These are phyloP conservation scores for Arbacia lixula DNA, from an alignment of 53 echinoderm and acorn worm species.

Conservation along the genomic window DNA sequence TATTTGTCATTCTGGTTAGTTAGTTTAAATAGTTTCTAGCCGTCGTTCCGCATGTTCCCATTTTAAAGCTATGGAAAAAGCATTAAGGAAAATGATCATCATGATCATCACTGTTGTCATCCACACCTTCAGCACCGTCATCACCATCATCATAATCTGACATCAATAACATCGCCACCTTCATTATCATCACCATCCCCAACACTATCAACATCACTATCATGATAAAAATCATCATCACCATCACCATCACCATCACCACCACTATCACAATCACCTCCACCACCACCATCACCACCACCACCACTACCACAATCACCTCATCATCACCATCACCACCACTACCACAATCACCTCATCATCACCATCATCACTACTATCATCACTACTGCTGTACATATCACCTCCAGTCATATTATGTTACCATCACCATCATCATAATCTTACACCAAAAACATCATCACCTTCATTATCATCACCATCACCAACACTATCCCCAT, in stretches of 20 bases:
- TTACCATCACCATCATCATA: too few relatives aligned
- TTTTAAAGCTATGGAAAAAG: too few relatives aligned
- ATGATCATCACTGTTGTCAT: background rate
- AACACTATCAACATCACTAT: conserved; percentile 10
- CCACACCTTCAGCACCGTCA: conserved; percentile 21
- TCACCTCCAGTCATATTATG: too few relatives aligned
- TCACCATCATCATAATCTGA: background rate
- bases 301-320: background rate
- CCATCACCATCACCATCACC: conserved; percentile 7
- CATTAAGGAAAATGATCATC: too few relatives aligned
- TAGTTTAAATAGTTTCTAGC: too few relatives aligned
- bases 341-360: too few relatives aligned
- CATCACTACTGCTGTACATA: background rate
- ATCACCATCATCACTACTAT: background rate
- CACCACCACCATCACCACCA: conserved; percentile 18
- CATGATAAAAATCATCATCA: background rate
- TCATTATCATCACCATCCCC: background rate
- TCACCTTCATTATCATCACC: too few relatives aligned
- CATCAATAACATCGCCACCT: background rate
- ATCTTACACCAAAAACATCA: too few relatives aligned
- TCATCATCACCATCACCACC: too few relatives aligned
- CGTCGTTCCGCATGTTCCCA: too few relatives aligned
- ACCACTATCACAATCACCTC: conserved; percentile 5
- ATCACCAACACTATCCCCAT: too few relatives aligned
- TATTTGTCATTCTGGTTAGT: too few relatives aligned